Conservation (phyloP, 2,888 invertebrate species). For the Crossocerus cetratus region DNA sequence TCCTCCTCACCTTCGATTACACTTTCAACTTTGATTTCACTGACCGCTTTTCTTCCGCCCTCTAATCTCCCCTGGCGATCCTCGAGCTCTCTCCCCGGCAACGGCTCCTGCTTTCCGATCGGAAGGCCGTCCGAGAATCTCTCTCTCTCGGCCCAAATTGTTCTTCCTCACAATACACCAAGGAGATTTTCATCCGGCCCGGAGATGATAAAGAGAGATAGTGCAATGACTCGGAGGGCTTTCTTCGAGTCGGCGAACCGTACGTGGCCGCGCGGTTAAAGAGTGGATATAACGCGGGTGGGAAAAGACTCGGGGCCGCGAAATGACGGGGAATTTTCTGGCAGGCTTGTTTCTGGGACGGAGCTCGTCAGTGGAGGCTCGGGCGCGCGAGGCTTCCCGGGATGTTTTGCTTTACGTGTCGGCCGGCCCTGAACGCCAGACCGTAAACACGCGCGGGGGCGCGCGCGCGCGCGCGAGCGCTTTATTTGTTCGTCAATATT, state of each 20-base stretch:
- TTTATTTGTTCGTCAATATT: slow-evolving; percentile 38
- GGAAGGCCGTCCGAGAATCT: slow-evolving; percentile 9
- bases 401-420: not conserved
- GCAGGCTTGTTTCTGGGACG: slow-evolving; percentile 24
- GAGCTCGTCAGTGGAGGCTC: slow-evolving; percentile 9
- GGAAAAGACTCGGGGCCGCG: not conserved
- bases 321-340: slow-evolving; percentile 20
- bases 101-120: not conserved
- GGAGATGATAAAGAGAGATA: not conserved
- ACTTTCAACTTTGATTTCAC: slow-evolving; percentile 51
- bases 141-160: not conserved
- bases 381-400: not conserved
- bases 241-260: not conserved
- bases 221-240: slow-evolving; percentile 8
- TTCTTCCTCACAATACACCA: not conserved
- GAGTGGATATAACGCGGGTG: not conserved
- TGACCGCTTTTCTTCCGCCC: slow-evolving; percentile 15
- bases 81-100: not conserved
- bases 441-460: slow-evolving; percentile 34
- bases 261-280: not conserved
- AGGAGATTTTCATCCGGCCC: slow-evolving; percentile 1
- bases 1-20: slow-evolving; percentile 55
- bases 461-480: slow-evolving; percentile 3
- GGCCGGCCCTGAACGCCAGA: not conserved
- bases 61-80: not conserved